These are phyloP conservation scores for Thelaira solivaga DNA, from an alignment of 2,888 invertebrate genomes.

Conservation along the genomic window DNA sequence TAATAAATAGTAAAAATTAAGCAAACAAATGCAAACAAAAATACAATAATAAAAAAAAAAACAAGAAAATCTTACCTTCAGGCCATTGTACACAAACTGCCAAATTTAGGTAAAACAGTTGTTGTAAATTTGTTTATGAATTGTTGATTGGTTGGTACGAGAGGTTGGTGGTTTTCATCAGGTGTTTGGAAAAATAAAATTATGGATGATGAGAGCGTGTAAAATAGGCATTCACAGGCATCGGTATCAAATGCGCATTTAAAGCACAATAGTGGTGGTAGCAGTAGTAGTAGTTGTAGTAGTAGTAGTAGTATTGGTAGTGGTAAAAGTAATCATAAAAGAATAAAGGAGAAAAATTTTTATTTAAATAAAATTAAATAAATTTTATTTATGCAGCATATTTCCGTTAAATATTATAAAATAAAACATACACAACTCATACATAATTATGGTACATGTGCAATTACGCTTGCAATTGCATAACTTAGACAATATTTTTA, in stretches of 20 bases:
- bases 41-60: too few relatives aligned
- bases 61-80: slow-evolving; percentile 92
- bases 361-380: too few relatives aligned
- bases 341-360: too few relatives aligned
- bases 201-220: slow-evolving; percentile 11
- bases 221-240: slow-evolving; percentile 12
- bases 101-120: slow-evolving; percentile 14
- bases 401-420: too few relatives aligned
- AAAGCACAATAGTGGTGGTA: slow-evolving; percentile 10
- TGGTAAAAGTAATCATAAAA: too few relatives aligned
- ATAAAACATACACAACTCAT: too few relatives aligned
- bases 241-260: background rate
- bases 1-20: slow-evolving; percentile 14
- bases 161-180: slow-evolving; percentile 32
- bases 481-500: too few relatives aligned
- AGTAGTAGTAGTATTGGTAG: too few relatives aligned
- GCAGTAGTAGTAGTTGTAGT: too few relatives aligned
- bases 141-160: slow-evolving; percentile 4
- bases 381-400: too few relatives aligned
- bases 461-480: too few relatives aligned
- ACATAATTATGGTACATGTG: too few relatives aligned
- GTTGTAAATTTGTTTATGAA: slow-evolving; percentile 1
- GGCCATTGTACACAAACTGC: slow-evolving; percentile 95
- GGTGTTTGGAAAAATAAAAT: background rate
- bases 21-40: slow-evolving; percentile 54